Base-by-base conservation (phyloP, 1,140 invertebrate genomes). In the Hyposmocoma kahamanoa region DNA sequence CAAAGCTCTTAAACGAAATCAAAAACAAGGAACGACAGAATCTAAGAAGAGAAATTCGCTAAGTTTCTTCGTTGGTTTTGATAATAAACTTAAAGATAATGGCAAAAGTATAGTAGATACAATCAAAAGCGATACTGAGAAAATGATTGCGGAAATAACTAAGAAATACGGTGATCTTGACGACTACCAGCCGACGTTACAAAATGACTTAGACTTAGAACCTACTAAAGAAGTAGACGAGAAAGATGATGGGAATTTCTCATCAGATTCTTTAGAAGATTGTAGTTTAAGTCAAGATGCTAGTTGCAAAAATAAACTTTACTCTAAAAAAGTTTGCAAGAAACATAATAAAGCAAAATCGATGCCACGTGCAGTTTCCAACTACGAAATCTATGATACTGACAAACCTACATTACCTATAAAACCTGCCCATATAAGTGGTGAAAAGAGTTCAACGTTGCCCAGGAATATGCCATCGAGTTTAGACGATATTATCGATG, bases 241-340 rank as follows among this genome's bases (percentile, higher is more conserved):
- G 19, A 87, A 86, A 42, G 89, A 90, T 5, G 89, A 92, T 43
- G 91, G 89, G 0, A 92, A 92, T 62, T 93, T 93, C 48, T 93
- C 92, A 45, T 93, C 92, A 10, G 92, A 94, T 83, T 93, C 92
- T 0, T 74, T 93, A 17, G 92, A 93, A 75, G 91, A 92, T 43
- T 92, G 91, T 58, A 89, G 89, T 56, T 75, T 90, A 11, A 88
- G 87, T 58, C 87, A 88, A 54, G 89, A 88, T 38, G 88, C 72
- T n/a, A 83, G 77, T 50, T 83, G 81, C 42, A 86, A 84, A 59
- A 87, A 87, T 34, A 87, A 87, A 64, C 44, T 86, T 9, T 86
- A 72, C 50, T 81, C 81, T n/a, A 87, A 87, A 47, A 86, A 80
- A 58, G 69, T 87, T n/a, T 87, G 86, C 22, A 87, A 81, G 45